Evolutionary conservation across 1,140 invertebrate species (phyloP).

Genomic region (Ladona fulva): DNA sequence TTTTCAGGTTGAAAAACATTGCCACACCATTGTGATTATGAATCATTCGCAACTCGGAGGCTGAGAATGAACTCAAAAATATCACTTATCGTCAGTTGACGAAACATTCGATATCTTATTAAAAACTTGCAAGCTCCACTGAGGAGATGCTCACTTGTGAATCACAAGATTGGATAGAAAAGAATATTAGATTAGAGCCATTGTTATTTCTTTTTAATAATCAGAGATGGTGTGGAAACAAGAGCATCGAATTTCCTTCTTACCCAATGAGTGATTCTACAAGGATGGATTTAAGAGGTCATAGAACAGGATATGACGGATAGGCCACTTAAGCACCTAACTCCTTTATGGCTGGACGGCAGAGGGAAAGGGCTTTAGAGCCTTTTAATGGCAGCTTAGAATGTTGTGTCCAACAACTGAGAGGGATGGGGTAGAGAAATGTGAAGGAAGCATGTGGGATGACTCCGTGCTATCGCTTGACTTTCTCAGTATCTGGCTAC

Average conservation of each 20-base stretch:
- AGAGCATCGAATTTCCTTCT: background rate
- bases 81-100: background rate
- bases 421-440: background rate
- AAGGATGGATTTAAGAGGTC: constrained; percentile 4
- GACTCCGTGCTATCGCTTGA: background rate
- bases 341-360: constrained; percentile 6
- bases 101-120: background rate
- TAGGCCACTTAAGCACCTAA: constrained; percentile 4
- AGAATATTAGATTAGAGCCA: background rate
- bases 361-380: background rate
- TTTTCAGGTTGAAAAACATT: no score
- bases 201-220: background rate
- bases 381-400: background rate
- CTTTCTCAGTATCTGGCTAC: background rate
- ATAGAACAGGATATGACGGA: constrained; percentile 5
- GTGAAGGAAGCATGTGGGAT: background rate
- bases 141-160: background rate
- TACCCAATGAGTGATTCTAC: background rate
- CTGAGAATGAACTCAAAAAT: constrained; percentile 1
- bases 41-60: background rate
- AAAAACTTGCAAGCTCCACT: background rate
- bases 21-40: background rate
- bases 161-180: background rate
- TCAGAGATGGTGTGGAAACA: background rate
- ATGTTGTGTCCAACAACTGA: background rate